These are phyloP conservation scores for Mormyrops attenuatus DNA, from an alignment of 2,797 vertebrate genomes.

Conservation along the genomic window DNA sequence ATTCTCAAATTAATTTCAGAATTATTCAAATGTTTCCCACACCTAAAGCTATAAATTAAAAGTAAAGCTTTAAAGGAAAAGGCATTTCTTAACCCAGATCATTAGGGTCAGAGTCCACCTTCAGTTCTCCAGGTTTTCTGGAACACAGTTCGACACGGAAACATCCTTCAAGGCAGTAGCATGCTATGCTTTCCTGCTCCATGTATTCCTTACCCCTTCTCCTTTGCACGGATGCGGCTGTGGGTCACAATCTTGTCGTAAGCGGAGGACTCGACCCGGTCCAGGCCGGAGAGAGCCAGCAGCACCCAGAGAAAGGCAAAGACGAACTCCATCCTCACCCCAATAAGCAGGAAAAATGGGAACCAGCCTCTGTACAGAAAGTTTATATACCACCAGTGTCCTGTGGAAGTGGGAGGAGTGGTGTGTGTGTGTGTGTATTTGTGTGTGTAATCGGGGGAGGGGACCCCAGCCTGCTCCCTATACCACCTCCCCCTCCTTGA, in stretches of 20 bases:
- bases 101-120: neutral
- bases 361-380: constrained; percentile 52
- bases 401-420: constrained; percentile 13
- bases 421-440: neutral
- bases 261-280: constrained; percentile 70
- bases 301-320: constrained; percentile 55
- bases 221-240: constrained; percentile 88
- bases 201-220: constrained; percentile 78
- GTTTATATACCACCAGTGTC: constrained; percentile 75
- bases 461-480: constrained; percentile 27
- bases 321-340: constrained; percentile 71
- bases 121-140: neutral
- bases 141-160: neutral
- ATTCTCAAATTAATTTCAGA: neutral
- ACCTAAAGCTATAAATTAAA: too few relatives aligned
- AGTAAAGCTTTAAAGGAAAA: neutral
- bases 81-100: neutral
- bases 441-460: constrained; percentile 17
- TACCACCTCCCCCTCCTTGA: constrained; percentile 32
- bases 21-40: neutral
- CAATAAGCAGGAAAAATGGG: constrained; percentile 63
- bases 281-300: constrained; percentile 63
- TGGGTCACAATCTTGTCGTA: constrained; percentile 95
- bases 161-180: neutral
- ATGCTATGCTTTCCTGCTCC: neutral